These are phyloP conservation scores for Drosophila trapezifrons DNA, from an alignment of 1,140 invertebrate genomes.

Conservation along the genomic window DNA sequence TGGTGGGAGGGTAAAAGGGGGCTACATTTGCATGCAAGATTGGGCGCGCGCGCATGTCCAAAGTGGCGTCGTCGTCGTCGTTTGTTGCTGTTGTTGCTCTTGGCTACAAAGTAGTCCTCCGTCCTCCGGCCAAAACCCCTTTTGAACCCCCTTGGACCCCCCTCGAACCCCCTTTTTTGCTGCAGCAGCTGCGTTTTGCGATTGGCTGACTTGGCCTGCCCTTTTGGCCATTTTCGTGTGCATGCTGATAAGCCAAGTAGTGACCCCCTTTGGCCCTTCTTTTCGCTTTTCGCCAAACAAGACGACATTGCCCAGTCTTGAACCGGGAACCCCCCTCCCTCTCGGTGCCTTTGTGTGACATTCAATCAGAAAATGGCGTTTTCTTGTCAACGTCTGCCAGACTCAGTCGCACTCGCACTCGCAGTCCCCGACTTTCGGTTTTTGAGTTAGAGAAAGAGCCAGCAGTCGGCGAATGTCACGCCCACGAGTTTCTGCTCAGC, in stretches of 20 bases:
- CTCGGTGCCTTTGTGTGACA: constrained; percentile 68
- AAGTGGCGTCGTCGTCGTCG: constrained; percentile 58
- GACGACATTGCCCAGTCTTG: constrained; percentile 33
- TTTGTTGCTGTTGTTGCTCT: constrained; percentile 47
- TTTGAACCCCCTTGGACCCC: constrained; percentile 1
- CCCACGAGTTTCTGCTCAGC: constrained; percentile 41
- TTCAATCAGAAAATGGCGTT: constrained; percentile 83
- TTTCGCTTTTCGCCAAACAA: constrained; percentile 10
- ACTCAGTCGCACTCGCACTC: constrained; percentile 30
- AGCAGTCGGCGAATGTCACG: constrained; percentile 54
- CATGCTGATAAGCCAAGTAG: constrained; percentile 79
- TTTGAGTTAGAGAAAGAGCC: constrained; percentile 18
- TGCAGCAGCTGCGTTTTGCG: constrained; percentile 64
- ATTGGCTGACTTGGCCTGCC: constrained; percentile 76
- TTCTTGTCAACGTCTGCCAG: constrained; percentile 81
- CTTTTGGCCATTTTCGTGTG: constrained; percentile 77
- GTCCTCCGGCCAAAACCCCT: neutral
- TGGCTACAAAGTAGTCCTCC: constrained; percentile 55
- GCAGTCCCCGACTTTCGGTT: neutral
- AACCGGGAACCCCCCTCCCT: constrained; percentile 1
- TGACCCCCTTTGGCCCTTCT: constrained; percentile 26
- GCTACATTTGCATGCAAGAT: constrained; percentile 77
- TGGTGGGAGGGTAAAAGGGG: neutral
- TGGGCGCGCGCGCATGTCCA: constrained; percentile 78
- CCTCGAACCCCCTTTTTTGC: constrained; percentile 53